Percentiles rank a stretch among this genome's conserved stretches.
phyloP scores from a whole-genome alignment of 2,113 vertebrate genomes.

The Oreochromis aureus region DNA sequence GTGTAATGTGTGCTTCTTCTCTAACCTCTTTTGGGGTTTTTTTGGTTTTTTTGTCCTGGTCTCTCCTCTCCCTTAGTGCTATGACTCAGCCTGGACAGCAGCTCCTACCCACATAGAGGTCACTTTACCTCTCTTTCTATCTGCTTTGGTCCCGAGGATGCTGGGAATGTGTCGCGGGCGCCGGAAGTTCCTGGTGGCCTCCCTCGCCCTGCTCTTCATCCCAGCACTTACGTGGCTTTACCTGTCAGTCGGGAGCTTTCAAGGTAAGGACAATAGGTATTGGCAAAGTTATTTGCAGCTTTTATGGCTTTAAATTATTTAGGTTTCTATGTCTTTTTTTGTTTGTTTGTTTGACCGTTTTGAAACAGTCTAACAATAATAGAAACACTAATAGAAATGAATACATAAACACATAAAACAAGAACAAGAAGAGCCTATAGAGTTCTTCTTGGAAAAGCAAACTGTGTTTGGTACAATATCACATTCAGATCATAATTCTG shows the following conservation, averaged over 20 bases:
- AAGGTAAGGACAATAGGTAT: constrained; percentile 74
- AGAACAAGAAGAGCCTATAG: background rate
- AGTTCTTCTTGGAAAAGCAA: background rate
- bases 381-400: background rate
- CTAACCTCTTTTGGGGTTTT: background rate
- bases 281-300: background rate
- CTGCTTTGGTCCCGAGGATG: constrained; percentile 84
- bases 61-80: constrained; percentile 58
- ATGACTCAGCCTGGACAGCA: constrained; percentile 81
- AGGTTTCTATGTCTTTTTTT: background rate
- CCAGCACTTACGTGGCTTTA: constrained; percentile 96
- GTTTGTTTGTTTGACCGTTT: rapidly evolving
- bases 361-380: background rate
- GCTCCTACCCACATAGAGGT: constrained; percentile 81
- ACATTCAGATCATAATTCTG: background rate
- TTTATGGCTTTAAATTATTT: background rate
- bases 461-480: background rate
- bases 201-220: constrained; percentile 88
- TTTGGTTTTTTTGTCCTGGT: background rate
- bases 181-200: constrained; percentile 95
- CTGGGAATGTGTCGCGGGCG: constrained; percentile 98
- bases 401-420: background rate
- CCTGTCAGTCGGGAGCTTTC: constrained; percentile 89
- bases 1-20: background rate
- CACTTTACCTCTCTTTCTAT: constrained; percentile 60